These are phyloP conservation scores for Lottia scabra DNA, from an alignment of 2,888 invertebrate genomes.

Conservation along the genomic window DNA sequence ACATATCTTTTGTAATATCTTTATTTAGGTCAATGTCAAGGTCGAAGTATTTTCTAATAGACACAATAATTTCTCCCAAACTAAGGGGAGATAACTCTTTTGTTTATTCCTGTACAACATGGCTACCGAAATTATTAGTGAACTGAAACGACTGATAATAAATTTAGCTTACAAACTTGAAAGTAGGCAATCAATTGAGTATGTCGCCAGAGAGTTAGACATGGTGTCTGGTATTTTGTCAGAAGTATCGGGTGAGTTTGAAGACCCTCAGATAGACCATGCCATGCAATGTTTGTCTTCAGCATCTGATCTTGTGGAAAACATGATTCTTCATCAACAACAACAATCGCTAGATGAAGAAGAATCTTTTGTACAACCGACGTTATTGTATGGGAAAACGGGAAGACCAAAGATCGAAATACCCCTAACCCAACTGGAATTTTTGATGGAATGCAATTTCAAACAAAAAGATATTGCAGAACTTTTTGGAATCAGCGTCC, in stretches of 20 bases:
- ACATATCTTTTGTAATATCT: too few species aligned
- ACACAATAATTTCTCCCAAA: too few species aligned
- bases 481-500: not conserved
- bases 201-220: not conserved
- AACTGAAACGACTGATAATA: not conserved
- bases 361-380: not conserved
- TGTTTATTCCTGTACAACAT: not conserved
- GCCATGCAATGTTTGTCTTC: not conserved
- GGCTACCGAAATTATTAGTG: not conserved
- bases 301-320: not conserved
- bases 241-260: not conserved
- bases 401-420: not conserved
- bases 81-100: not conserved
- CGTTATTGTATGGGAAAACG: not conserved
- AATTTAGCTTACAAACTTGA: conserved; percentile 2
- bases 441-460: not conserved
- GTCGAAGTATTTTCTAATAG: too few species aligned
- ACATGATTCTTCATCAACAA: not conserved
- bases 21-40: too few species aligned
- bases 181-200: not conserved
- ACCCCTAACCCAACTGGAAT: not conserved
- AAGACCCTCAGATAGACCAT: not conserved
- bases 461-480: not conserved
- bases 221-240: conserved; percentile 1
- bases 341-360: not conserved